Evolutionary conservation across 2,113 vertebrate genomes (phyloP).

Genomic region (Lophochroa leadbeateri): DNA sequence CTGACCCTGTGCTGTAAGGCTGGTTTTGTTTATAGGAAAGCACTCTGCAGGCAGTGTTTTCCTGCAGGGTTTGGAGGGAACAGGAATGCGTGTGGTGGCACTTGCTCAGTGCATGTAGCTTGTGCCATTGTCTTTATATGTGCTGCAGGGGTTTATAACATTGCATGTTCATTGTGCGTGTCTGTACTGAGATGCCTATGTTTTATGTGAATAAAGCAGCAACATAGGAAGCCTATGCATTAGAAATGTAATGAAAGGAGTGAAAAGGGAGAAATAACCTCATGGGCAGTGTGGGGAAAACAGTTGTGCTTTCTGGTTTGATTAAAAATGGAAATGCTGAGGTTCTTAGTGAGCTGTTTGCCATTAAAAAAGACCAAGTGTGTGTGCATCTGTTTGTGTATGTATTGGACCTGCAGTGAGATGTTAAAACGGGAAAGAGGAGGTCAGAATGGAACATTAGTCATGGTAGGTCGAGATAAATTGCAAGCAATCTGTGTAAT

Average conservation of each 20-base stretch:
- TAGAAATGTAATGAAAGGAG: neutral
- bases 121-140: slow-evolving; percentile 55
- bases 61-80: neutral
- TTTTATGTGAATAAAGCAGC: neutral
- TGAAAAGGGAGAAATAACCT: neutral
- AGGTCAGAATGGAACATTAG: slow-evolving; percentile 12
- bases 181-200: neutral
- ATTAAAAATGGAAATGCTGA: neutral
- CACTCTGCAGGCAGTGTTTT: neutral
- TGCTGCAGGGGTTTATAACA: neutral
- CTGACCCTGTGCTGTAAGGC: neutral
- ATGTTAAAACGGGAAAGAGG: neutral
- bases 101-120: neutral
- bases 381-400: neutral
- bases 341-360: neutral
- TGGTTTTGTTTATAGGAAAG: neutral
- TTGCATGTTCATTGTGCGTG: neutral
- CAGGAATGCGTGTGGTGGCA: neutral
- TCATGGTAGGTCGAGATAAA: slow-evolving; percentile 41
- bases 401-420: neutral
- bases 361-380: neutral
- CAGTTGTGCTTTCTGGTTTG: neutral
- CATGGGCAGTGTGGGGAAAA: neutral
- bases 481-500: slow-evolving; percentile 40
- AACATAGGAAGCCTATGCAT: neutral